Conservation (phyloP, 1,140 invertebrate species). For the Lepidurus arcticus region DNA sequence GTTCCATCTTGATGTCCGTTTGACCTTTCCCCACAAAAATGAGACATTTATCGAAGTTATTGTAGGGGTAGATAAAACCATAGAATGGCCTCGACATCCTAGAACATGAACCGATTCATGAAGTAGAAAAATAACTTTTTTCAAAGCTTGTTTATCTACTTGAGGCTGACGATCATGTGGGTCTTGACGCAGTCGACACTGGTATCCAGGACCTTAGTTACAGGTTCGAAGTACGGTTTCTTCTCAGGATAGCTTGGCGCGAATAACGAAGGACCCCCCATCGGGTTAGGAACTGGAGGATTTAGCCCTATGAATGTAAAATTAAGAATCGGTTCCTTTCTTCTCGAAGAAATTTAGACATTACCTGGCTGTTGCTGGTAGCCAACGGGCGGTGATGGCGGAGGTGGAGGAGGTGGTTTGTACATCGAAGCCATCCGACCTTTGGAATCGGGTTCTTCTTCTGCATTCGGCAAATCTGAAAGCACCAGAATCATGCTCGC, state of each 20-base stretch:
- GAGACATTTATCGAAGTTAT: conserved; percentile 37
- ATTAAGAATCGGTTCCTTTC: not conserved
- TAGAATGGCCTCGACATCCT: conserved; percentile 38
- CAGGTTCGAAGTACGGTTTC: not conserved
- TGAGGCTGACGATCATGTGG: conserved; percentile 37
- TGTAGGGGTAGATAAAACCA: conserved; percentile 38
- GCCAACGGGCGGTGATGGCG: not conserved
- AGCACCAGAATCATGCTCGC: not conserved
- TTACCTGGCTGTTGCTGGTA: not conserved
- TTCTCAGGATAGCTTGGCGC: not conserved
- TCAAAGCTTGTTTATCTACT: conserved; percentile 24
- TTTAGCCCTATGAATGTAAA: not conserved
- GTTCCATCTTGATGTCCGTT: conserved; percentile 31
- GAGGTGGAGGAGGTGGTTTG: not conserved
- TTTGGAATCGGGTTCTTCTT: not conserved
- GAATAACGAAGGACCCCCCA: not conserved
- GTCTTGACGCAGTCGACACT: conserved; percentile 37
- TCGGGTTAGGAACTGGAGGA: not conserved
- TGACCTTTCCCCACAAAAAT: conserved; percentile 36
- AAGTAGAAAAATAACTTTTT: not conserved
- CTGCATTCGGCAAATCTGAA: not conserved
- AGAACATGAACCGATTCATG: not conserved
- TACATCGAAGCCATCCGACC: not conserved
- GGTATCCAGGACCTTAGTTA: conserved; percentile 34
- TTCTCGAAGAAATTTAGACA: no score